Evolutionary conservation across 1,140 invertebrate genomes (phyloP).

Genomic region (Lepidurus arcticus): DNA sequence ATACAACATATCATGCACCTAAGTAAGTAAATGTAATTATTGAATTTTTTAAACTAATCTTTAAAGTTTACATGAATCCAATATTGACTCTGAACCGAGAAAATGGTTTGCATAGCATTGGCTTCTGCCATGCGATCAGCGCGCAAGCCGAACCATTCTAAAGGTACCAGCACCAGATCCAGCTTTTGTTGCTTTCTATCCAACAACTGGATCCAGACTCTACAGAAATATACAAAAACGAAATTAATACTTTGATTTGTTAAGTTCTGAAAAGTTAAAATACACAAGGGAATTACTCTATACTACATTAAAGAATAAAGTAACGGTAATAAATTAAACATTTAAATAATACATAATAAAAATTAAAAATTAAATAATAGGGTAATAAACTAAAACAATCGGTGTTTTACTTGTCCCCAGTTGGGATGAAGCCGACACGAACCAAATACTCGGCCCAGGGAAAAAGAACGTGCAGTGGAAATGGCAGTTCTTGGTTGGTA

Average conservation of each 20-base stretch:
- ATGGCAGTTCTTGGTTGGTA: slow-evolving; percentile 62
- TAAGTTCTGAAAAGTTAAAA: slow-evolving; percentile 31
- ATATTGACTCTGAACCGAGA: slow-evolving; percentile 29
- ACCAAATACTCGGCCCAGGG: slow-evolving; percentile 92
- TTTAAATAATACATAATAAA: too few relatives aligned
- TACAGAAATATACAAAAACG: slow-evolving; percentile 47
- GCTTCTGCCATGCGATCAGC: slow-evolving; percentile 10
- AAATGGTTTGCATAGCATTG: slow-evolving; percentile 28
- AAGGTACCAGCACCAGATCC: slow-evolving; percentile 53
- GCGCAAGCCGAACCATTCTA: slow-evolving; percentile 36
- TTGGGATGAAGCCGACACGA: slow-evolving; percentile 85
- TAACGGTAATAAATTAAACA: background rate
- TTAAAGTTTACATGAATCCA: slow-evolving; percentile 29
- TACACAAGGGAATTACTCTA: too few relatives aligned
- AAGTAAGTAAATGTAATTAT: slow-evolving; percentile 30
- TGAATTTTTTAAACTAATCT: background rate
- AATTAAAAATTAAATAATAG: too few relatives aligned
- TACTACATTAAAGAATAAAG: slow-evolving; percentile 18
- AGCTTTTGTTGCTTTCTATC: slow-evolving; percentile 77
- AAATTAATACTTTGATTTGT: background rate
- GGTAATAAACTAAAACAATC: too few relatives aligned
- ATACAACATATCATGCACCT: slow-evolving; percentile 78
- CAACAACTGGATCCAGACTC: slow-evolving; percentile 82
- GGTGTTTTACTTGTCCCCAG: slow-evolving; percentile 70
- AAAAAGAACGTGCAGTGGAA: slow-evolving; percentile 65